Percentiles rank a stretch among this genome's conserved stretches.
phyloP scores from a whole-genome alignment of 1,140 invertebrate species.

The Yoshiicerus persimilis region DNA sequence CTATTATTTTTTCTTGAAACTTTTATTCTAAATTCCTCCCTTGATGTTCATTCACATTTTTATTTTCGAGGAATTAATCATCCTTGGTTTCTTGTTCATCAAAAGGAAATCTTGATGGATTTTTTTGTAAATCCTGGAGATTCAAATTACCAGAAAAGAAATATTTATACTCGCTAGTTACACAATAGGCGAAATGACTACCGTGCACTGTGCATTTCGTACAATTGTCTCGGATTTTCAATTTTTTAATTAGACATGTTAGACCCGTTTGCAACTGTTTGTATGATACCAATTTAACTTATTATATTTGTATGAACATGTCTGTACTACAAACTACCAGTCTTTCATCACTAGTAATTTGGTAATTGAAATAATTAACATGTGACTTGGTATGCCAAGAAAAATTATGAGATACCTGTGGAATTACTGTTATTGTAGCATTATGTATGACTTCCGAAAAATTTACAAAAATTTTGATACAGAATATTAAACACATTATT shows the following conservation, averaged over 20 bases:
- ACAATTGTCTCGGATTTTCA: no score
- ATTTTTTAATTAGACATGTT: no score
- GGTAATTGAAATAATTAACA: no score
- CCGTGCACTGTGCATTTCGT: no score
- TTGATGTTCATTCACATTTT: background rate
- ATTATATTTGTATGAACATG: background rate
- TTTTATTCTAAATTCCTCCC: background rate
- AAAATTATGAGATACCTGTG: no score
- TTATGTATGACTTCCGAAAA: background rate
- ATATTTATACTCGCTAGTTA: no score
- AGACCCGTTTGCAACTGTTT: no score
- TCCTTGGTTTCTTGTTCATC: background rate
- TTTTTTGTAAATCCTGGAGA: background rate
- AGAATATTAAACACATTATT: no score
- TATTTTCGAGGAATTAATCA: background rate
- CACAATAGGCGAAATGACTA: no score
- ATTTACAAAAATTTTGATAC: background rate
- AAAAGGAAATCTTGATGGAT: background rate
- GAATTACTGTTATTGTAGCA: background rate
- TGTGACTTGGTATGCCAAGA: no score
- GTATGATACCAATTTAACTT: no score
- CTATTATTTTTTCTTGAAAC: background rate
- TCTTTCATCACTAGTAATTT: no score
- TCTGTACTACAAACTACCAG: background rate
- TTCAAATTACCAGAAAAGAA: background rate